Conservation (phyloP, 2,797 vertebrate genomes). For the Chlorospingus flavigularis region DNA sequence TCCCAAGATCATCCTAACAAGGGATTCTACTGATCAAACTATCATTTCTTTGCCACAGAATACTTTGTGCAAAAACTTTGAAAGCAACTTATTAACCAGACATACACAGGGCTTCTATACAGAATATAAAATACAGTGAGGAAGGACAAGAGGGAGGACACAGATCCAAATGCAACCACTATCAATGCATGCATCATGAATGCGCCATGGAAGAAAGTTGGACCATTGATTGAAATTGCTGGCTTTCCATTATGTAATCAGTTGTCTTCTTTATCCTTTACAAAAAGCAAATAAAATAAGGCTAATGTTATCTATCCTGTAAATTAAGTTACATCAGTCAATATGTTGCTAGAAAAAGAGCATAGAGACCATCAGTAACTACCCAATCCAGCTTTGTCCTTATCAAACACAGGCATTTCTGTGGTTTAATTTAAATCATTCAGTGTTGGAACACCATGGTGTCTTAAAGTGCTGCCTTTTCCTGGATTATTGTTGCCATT, state of each 20-base stretch:
- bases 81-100: neutral
- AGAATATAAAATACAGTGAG: neutral
- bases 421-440: neutral
- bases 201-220: neutral
- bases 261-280: neutral
- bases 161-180: neutral
- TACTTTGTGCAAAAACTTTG: neutral
- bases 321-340: neutral
- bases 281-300: neutral
- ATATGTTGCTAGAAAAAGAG: neutral
- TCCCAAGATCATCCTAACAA: neutral
- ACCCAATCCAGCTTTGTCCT: neutral
- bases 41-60: neutral
- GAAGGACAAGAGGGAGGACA: neutral
- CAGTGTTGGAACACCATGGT: neutral
- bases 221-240: neutral
- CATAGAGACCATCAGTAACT: neutral
- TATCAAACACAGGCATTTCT: neutral
- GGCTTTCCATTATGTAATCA: neutral
- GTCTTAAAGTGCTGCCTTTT: neutral
- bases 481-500: neutral
- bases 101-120: rapidly evolving
- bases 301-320: neutral
- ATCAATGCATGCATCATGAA: neutral
- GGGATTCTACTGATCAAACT: neutral